These are phyloP conservation scores for Pseudochirops corinnae DNA, from an alignment of 2,797 vertebrate species.

Conservation along the genomic window DNA sequence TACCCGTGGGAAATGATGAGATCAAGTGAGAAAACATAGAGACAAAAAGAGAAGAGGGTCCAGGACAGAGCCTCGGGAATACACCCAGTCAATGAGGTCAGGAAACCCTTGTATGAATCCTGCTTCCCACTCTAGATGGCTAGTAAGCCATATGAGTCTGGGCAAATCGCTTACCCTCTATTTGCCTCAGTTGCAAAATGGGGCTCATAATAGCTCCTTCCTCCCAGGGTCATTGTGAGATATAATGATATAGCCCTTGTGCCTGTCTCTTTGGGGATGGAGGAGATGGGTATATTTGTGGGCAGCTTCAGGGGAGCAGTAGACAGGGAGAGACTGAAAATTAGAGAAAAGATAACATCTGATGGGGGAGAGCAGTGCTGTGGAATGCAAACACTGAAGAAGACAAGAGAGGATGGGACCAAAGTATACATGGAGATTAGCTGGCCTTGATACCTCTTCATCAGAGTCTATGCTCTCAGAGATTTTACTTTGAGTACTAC, in stretches of 20 bases:
- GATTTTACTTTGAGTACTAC: not conserved
- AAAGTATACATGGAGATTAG: not conserved
- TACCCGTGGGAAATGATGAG: too few relatives aligned
- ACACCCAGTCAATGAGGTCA: too few relatives aligned
- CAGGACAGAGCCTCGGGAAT: too few relatives aligned
- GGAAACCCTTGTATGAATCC: not conserved
- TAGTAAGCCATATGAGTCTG: not conserved
- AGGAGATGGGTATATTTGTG: not conserved
- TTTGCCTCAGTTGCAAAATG: not conserved
- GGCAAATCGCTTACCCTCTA: not conserved
- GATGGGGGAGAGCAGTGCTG: not conserved
- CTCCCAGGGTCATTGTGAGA: not conserved
- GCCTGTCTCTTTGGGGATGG: not conserved
- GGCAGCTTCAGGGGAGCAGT: not conserved
- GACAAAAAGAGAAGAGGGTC: too few relatives aligned
- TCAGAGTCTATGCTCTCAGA: not conserved
- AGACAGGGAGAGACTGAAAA: not conserved
- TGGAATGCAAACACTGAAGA: not conserved
- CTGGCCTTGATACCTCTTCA: not conserved
- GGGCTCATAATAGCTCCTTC: not conserved
- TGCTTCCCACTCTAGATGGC: not conserved
- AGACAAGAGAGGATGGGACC: not conserved
- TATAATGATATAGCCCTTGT: not conserved
- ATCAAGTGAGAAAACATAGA: too few relatives aligned
- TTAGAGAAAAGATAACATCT: not conserved